phyloP scores from a whole-genome alignment of 2,113 vertebrate genomes.

The Tragelaphus buxtoni region DNA sequence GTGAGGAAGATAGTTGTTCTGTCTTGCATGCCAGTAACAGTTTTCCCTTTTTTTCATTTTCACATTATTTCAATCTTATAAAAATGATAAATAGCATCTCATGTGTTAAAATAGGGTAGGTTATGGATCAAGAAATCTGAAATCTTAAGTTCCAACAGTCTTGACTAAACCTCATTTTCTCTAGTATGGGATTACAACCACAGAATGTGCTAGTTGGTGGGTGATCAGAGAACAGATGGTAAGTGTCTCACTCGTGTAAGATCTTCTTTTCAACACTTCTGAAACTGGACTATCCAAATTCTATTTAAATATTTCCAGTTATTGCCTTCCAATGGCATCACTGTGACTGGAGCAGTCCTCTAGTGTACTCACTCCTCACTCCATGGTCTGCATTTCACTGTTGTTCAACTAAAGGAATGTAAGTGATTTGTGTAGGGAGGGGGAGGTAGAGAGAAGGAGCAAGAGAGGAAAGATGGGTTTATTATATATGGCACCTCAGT shows the following conservation, averaged over 20 bases:
- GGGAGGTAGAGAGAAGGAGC: background rate
- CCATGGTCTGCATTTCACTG: background rate
- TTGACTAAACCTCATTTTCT: background rate
- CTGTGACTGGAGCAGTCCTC: background rate
- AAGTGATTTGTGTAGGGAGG: background rate
- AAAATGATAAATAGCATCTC: background rate
- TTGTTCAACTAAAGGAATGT: background rate
- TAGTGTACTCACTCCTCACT: background rate
- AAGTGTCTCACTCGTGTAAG: background rate
- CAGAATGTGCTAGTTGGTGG: background rate
- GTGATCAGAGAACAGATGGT: background rate
- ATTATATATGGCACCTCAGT: background rate
- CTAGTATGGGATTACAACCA: background rate
- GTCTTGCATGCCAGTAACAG: background rate
- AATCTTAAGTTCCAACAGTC: background rate
- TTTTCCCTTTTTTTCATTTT: background rate
- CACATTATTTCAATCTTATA: background rate
- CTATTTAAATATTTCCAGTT: background rate
- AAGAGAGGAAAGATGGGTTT: background rate
- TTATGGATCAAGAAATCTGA: background rate
- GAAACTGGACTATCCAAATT: background rate
- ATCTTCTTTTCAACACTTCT: background rate
- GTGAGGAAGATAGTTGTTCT: background rate
- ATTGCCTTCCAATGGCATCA: background rate
- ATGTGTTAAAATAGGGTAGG: background rate